Percentiles rank a stretch among this genome's conserved stretches.
Evolutionary conservation across 2,113 vertebrate genomes (phyloP).

Genomic region (Pholis gunnellus): DNA sequence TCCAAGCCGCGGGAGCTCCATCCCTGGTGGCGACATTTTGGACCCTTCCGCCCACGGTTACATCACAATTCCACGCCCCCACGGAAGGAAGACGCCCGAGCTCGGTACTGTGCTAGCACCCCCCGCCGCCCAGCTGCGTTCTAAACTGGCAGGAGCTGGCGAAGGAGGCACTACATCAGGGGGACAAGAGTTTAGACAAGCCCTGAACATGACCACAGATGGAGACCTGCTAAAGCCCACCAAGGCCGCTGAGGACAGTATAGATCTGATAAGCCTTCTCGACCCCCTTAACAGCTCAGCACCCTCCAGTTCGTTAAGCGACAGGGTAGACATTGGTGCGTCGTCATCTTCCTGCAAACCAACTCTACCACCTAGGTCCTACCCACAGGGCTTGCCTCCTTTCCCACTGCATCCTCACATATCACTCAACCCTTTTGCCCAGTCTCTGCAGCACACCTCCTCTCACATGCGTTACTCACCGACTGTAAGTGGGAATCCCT

Average conservation of each 20-base stretch:
- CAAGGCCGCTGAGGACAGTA: constrained; percentile 72
- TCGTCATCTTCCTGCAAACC: constrained; percentile 59
- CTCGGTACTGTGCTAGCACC: constrained; percentile 89
- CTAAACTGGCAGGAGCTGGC: constrained; percentile 78
- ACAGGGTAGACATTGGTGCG: constrained; percentile 26
- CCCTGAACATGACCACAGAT: constrained; percentile 67
- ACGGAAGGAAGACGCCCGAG: constrained; percentile 93
- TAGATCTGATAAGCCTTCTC: constrained; percentile 90
- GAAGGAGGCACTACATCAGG: constrained; percentile 73
- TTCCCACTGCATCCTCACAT: constrained; percentile 80
- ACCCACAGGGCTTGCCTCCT: constrained; percentile 72
- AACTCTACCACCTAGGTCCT: constrained; percentile 78
- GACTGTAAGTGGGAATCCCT: constrained; percentile 84
- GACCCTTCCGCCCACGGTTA: constrained; percentile 71
- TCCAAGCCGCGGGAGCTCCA: constrained; percentile 69
- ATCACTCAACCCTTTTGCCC: constrained; percentile 89
- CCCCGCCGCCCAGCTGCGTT: constrained; percentile 78
- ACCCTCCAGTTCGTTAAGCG: constrained; percentile 4
- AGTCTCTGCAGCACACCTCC: constrained; percentile 76
- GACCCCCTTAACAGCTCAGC: constrained; percentile 86
- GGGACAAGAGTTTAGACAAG: constrained; percentile 80
- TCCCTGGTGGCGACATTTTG: constrained; percentile 13
- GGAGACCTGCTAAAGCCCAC: constrained; percentile 84
- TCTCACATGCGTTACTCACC: constrained; percentile 83
- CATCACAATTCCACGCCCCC: constrained; percentile 95